Evolutionary conservation across 2,888 invertebrate genomes (phyloP), one percentile per base, ranked within the genome.

Genomic region (Drosophila nr. perissopoda): DNA sequence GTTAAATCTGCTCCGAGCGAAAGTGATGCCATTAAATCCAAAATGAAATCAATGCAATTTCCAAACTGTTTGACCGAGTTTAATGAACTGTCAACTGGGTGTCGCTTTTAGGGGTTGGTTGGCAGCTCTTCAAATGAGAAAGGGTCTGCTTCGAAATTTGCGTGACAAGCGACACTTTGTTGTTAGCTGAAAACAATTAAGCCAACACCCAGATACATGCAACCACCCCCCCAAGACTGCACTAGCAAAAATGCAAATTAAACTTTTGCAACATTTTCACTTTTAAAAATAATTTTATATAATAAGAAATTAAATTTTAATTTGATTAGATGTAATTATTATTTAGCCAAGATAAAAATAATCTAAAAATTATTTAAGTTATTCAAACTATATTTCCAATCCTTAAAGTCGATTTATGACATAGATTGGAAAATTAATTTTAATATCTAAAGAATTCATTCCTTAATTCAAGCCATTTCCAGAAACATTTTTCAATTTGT

Each of bases 91-190:
- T 46, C 72, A 51, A 52, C 59, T 46, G 60, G 48, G 38, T 65
- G 63, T 68, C 54, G 75, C 53, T 68, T 31, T 40, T 38, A 10
- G 57, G 57, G 57, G 38, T 57, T 38, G 56, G 58, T 57, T 61
- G 63, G 51, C 18, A n/a, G 52, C 58, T 36, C 53, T 69, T 70
- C 66, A 58, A 62, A 51, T 29, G 7, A 2, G 29, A 48, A 56
- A 3, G 42, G 81, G 34, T 57, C n/a, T 49, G 62, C 48, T 25
- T 36, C 54, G 46, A 27, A 46, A 73, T 81, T 88, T 76, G 90
- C 87, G 82, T 90, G 87, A 63, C 73, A 79, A 87, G 85, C 88
- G 89, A 74, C 87, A 88, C 82, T 88, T 88, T 85, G 70, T 70
- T 74, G 63, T 51, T 60, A 68, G 67, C 51, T 36, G 70, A 81